Percentiles rank a stretch among this genome's conserved stretches.
phyloP scores from a whole-genome alignment of 2,888 invertebrate genomes.

The Antheraea assamensis region DNA sequence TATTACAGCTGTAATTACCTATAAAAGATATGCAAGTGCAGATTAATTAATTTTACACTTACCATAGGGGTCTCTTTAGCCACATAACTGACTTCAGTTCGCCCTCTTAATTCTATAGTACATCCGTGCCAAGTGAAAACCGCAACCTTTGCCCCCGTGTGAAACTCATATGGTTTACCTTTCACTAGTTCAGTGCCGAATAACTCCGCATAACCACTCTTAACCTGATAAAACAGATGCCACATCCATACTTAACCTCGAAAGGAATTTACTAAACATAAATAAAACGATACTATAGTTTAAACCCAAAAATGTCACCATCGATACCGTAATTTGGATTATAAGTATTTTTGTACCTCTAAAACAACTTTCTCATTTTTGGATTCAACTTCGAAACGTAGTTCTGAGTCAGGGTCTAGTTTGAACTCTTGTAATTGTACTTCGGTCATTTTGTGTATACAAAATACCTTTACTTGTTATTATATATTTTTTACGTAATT shows the following conservation, averaged over 20 bases:
- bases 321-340: neutral
- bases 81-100: slow-evolving; percentile 96
- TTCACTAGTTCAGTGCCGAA: slow-evolving; percentile 98
- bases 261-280: neutral
- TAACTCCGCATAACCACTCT: slow-evolving; percentile 95
- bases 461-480: slow-evolving; percentile 2
- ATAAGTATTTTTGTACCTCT: slow-evolving; percentile 80
- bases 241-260: slow-evolving; percentile 24
- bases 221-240: slow-evolving; percentile 81
- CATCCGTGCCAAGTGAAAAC: slow-evolving; percentile 99
- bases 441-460: slow-evolving; percentile 66
- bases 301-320: neutral
- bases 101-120: slow-evolving; percentile 91
- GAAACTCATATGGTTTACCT: slow-evolving; percentile 95
- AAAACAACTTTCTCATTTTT: slow-evolving; percentile 91
- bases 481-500: neutral
- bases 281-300: neutral
- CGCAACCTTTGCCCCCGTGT: slow-evolving; percentile 95
- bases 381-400: slow-evolving; percentile 97
- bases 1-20: too few species aligned
- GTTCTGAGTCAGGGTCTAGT: slow-evolving; percentile 92
- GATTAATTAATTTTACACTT: slow-evolving; percentile 26
- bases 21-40: too few species aligned
- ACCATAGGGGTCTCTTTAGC: slow-evolving; percentile 99
- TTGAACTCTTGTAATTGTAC: slow-evolving; percentile 87